Evolutionary conservation across 2,888 invertebrate genomes (phyloP), one percentile per base, ranked within the genome.

Genomic region (Hirtodrosophila cameraria): DNA sequence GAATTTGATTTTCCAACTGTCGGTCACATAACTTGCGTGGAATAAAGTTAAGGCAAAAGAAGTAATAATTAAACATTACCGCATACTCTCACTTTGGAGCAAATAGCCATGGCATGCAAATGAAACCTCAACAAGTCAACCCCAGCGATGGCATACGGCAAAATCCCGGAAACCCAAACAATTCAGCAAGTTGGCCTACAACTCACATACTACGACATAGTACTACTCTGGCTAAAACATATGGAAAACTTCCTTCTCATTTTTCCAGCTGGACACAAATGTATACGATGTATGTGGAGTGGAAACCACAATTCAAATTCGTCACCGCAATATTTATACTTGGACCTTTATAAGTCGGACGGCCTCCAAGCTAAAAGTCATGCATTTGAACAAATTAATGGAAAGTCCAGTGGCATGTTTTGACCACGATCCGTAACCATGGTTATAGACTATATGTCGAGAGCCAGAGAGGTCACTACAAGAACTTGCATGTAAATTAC

Each of bases 61-160:
- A 62, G 66, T 63, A 86, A 80, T 84, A 84, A 80, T 84, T 84
- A 77, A 73, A 55, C 64, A 80, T 65, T 58, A 45, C 57, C 48
- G 33, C 28, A 7, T 41, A 31, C 52, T 52, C 57, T 27, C 42
- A 36, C 55, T 31, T 33, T 18, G 53, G n/a, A 16, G 25, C 45
- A 49, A 58, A 52, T 58, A 57, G 53, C 28, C 38, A 42, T 59
- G 13, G 81, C 73, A 86, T 80, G 87, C 87, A 80, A 80, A 80
- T 84, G 62, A 69, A 86, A 81, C 87, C 80, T 86, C 85, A 73
- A 81, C 82, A 81, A 84, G 87, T 86, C 87, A 73, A 62, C 74
- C 66, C 59, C 20, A 42, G 3, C 12, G 18, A 35, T 11, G 57
- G 33, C 33, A 7, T n/a, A 30, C 36, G 27, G 55, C 41, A 12